These are phyloP conservation scores for Phanerotoma sp. DNA, from an alignment of 2,888 invertebrate species.

Conservation along the genomic window DNA sequence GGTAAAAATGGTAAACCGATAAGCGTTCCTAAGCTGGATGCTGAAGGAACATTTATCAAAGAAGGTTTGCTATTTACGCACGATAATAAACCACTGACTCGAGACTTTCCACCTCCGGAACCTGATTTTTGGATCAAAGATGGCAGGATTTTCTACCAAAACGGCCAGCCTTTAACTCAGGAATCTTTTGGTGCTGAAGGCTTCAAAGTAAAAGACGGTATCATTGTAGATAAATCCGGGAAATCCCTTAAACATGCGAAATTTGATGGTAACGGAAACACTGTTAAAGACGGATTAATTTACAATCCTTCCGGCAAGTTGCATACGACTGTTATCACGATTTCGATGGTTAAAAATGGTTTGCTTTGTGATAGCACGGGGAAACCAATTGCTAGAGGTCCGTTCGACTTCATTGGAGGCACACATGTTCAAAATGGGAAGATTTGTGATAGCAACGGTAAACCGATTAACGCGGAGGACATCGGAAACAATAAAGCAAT, in stretches of 20 bases:
- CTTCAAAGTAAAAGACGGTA: constrained; percentile 45
- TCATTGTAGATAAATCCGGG: constrained; percentile 46
- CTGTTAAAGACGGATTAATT: constrained; percentile 49
- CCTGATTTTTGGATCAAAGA: constrained; percentile 48
- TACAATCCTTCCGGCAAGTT: constrained; percentile 45
- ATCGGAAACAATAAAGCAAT: constrained; percentile 44
- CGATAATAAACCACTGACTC: constrained; percentile 48
- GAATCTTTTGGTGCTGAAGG: constrained; percentile 54
- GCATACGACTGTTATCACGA: no score
- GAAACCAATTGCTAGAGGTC: constrained; percentile 44
- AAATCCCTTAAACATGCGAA: constrained; percentile 45
- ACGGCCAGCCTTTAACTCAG: constrained; percentile 46
- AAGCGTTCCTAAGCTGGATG: constrained; percentile 42
- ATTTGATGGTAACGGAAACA: constrained; percentile 50
- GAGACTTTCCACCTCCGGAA: no score
- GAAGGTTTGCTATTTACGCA: constrained; percentile 49
- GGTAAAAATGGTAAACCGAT: constrained; percentile 50
- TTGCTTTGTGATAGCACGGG: no score
- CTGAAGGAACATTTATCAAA: constrained; percentile 48
- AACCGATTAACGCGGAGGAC: constrained; percentile 40
- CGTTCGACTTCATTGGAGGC: no score
- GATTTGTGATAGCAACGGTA: constrained; percentile 48
- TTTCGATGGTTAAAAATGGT: no score
- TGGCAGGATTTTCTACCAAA: constrained; percentile 45
- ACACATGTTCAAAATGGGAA: constrained; percentile 49